Conservation (phyloP, 2,888 invertebrate genomes). For the Caenorhabditis sp. region DNA sequence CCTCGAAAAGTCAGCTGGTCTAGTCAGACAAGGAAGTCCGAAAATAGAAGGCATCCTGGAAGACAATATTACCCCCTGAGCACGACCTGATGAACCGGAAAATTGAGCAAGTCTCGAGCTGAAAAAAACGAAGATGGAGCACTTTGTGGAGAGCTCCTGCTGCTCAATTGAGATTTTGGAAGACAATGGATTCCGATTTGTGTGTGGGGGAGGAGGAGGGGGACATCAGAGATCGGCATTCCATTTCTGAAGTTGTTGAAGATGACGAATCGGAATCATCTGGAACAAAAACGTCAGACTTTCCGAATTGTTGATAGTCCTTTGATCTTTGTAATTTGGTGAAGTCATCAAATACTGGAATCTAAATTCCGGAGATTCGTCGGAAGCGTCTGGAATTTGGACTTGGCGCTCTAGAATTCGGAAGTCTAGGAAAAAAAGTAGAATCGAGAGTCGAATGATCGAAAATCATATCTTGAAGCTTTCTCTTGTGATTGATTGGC, state of each 20-base stretch:
- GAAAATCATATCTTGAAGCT: too few species aligned
- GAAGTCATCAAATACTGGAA: not conserved
- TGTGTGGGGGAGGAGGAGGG: conserved; percentile 14
- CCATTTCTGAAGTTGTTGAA: not conserved
- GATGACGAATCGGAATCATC: not conserved
- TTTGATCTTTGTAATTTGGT: too few species aligned
- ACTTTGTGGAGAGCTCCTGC: not conserved
- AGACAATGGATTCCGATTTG: conserved; percentile 25
- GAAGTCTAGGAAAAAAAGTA: not conserved
- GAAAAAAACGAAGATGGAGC: conserved; percentile 24
- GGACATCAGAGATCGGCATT: conserved; percentile 19
- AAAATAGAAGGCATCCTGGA: not conserved
- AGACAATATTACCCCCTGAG: too few species aligned
- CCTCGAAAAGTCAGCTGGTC: not conserved
- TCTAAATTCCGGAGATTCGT: too few species aligned
- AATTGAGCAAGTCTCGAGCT: conserved; percentile 25
- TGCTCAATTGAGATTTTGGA: not conserved
- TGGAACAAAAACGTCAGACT: not conserved
- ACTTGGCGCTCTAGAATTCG: not conserved
- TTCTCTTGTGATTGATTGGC: too few species aligned
- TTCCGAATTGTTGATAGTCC: too few species aligned
- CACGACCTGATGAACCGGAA: conserved; percentile 15
- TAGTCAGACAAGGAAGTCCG: not conserved
- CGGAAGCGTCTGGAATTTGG: not conserved
- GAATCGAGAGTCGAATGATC: too few species aligned